phyloP scores from a whole-genome alignment of 30 jellyfish, hydroid and myxozoan species.

The Calvadosia cruxmelitensis region DNA sequence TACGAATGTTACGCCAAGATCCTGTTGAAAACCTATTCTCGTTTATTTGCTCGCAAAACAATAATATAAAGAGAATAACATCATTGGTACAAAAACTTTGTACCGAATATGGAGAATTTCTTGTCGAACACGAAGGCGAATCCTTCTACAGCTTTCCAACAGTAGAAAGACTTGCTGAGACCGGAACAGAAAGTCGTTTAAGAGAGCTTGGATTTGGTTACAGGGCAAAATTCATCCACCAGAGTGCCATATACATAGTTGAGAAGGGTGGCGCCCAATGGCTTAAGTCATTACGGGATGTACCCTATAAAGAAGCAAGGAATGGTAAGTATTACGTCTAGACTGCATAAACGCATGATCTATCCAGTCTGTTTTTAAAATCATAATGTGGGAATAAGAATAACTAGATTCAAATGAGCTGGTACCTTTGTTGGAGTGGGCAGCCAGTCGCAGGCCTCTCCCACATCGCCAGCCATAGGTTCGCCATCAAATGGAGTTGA shows the following conservation, averaged over 20 bases:
- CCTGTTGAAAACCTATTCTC: conserved; percentile 86
- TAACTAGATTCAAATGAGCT: no score
- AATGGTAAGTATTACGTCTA: conserved; percentile 18
- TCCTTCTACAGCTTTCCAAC: conserved; percentile 51
- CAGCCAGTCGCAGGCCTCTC: no score
- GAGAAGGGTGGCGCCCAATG: conserved; percentile 23
- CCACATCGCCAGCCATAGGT: no score
- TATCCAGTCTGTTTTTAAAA: no score
- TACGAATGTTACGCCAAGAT: conserved; percentile 72
- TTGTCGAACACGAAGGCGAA: conserved; percentile 22
- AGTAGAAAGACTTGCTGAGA: conserved; percentile 30
- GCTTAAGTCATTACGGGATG: conserved; percentile 34
- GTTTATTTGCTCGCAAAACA: conserved; percentile 83
- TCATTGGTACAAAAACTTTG: conserved; percentile 70
- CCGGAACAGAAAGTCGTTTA: conserved; percentile 42
- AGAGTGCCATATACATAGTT: conserved; percentile 44
- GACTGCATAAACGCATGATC: no score
- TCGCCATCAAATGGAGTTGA: no score
- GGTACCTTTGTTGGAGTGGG: no score
- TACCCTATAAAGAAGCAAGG: conserved; percentile 69
- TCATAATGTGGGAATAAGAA: no score
- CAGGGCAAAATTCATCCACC: conserved; percentile 77
- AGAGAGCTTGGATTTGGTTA: conserved; percentile 88
- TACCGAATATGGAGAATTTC: conserved; percentile 26
- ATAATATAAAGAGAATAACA: conserved; percentile 58